A percentile compares a stretch with the other conserved stretches of the same genome.
These are phyloP conservation scores for Pollachius pollachius DNA, from an alignment of 2,113 vertebrate species.

Conservation along the genomic window DNA sequence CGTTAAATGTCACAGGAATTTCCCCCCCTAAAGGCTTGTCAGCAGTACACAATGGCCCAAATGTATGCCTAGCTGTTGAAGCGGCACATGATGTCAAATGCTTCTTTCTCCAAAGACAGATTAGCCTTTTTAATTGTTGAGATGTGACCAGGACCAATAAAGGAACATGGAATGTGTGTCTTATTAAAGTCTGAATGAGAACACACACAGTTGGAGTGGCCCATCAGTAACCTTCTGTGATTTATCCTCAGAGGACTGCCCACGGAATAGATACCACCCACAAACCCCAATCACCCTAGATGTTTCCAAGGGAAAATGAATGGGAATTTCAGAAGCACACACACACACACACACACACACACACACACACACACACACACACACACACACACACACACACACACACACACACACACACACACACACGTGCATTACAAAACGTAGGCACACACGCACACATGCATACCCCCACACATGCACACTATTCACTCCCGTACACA, in stretches of 20 bases:
- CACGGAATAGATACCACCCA: background rate
- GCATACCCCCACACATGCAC: too few species aligned
- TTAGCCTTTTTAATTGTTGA: slow-evolving; percentile 7
- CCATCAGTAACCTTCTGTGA: slow-evolving; percentile 5
- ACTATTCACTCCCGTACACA: too few species aligned
- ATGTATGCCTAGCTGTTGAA: too few species aligned
- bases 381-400: background rate
- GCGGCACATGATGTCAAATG: too few species aligned
- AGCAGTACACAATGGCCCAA: too few species aligned
- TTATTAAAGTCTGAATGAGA: slow-evolving; percentile 28
- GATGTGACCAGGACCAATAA: slow-evolving; percentile 37
- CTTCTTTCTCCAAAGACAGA: too few species aligned
- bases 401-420: background rate
- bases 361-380: background rate
- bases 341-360: background rate
- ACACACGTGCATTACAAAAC: too few species aligned
- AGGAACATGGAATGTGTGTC: slow-evolving; percentile 29
- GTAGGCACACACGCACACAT: too few species aligned
- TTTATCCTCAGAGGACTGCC: slow-evolving; percentile 29
- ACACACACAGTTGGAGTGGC: slow-evolving; percentile 13
- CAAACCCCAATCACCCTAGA: slow-evolving; percentile 11
- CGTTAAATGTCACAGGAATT: too few species aligned
- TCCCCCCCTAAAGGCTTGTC: too few species aligned
- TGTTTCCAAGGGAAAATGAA: slow-evolving; percentile 10
- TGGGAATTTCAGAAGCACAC: background rate